Base-by-base conservation (phyloP, 2,888 invertebrate species). In the Ethmia dodecea region DNA sequence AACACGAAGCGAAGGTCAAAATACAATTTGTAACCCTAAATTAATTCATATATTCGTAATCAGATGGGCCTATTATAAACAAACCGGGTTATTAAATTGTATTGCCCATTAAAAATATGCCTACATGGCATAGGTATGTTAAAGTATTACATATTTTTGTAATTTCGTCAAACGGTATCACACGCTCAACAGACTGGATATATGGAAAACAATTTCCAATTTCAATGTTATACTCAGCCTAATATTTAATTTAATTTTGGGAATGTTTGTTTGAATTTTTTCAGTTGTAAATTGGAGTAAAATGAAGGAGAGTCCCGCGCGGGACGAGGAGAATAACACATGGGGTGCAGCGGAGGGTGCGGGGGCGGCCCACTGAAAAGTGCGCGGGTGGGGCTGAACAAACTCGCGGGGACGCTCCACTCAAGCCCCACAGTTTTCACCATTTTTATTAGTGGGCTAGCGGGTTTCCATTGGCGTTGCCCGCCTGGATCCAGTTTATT, bases 301-400 rank as follows among this genome's bases (percentile, higher is more conserved):
- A 83, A 86, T 84, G 84, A 86, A 86, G 84, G 83, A 86, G 78
- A 77, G 84, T 83, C 81, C 81, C 80, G 81, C 74, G 68, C 72
- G 74, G 78, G 76, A 80, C 64, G 70, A 75, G 79, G 77, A 33
- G 33, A 66, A 64, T 66, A 66, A 68, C 68, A 68, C 66, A 65
- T 64, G 66, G 61, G 49, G 52, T 59, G 45, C 42, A 44, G 54
- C 54, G 61, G 20, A 28, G 33, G 33, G 75, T 1, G 26, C 63
- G 79, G 79, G 68, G 67, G 70, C 64, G 79, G 79, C 81, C 79
- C 81, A 77, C 81, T 80, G 81, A 84, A 83, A 81, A 83, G 83
- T 81, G 79, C 81, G 84, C 84, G 84, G 86, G 83, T 76, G 83
- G 84, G 81, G 83, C 83, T 80, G 84, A 83, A 81, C 86, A 84